These are phyloP conservation scores for Sminthurinus aureus DNA, from an alignment of 2,888 invertebrate species.

Conservation along the genomic window DNA sequence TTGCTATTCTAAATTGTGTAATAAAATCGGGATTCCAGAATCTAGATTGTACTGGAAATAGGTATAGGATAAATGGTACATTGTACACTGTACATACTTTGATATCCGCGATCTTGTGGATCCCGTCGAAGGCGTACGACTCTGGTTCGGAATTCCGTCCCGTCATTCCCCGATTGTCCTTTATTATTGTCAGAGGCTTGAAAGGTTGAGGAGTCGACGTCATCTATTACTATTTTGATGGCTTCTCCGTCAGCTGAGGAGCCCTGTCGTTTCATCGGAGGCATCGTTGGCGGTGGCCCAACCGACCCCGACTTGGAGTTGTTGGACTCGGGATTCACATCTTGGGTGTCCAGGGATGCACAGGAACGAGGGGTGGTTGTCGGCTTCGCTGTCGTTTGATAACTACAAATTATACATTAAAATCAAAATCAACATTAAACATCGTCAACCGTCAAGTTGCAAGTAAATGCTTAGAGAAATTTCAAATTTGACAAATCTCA, in stretches of 20 bases:
- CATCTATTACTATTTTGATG: conserved; percentile 91
- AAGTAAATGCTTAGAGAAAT: no score
- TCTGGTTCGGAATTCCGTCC: conserved; percentile 49
- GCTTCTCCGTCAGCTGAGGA: conserved; percentile 86
- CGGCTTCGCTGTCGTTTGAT: conserved; percentile 63
- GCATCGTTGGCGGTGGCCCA: conserved; percentile 36
- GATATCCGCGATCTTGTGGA: conserved; percentile 59
- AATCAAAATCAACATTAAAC: no score
- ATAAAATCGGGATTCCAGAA: no score
- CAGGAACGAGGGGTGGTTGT: conserved; percentile 71
- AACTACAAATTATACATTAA: conserved; percentile 38
- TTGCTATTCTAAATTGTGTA: no score
- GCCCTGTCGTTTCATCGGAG: conserved; percentile 70
- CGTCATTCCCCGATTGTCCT: conserved; percentile 48
- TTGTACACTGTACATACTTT: conserved; percentile 49
- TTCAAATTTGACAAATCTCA: no score
- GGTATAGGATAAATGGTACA: no score
- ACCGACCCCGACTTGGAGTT: no score
- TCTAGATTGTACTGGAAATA: no score
- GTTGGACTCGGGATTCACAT: conserved; percentile 61
- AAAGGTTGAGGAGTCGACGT: conserved; percentile 78
- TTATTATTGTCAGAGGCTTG: conserved; percentile 61
- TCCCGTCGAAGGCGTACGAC: conserved; percentile 57
- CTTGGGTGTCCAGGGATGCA: conserved; percentile 54
- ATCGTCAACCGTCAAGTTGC: no score